These are phyloP conservation scores for Pyrocephalus nanus DNA, from an alignment of 2,797 vertebrate species.

Conservation along the genomic window DNA sequence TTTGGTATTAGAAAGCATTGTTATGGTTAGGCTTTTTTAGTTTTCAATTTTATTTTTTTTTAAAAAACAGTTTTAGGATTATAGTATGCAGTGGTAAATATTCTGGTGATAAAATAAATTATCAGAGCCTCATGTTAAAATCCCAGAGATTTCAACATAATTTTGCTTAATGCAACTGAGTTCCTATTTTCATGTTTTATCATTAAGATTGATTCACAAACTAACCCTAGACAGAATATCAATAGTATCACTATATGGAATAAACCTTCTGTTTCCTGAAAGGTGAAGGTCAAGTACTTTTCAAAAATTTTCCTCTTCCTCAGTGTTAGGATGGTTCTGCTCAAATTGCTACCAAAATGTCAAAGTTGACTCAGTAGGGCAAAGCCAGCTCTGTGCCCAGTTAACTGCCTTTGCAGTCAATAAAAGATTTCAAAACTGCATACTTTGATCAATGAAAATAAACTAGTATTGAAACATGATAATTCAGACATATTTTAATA, in stretches of 20 bases:
- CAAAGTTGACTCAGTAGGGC: not conserved
- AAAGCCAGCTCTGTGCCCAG: not conserved
- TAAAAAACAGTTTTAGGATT: not conserved
- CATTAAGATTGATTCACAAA: not conserved
- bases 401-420: not conserved
- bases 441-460: not conserved
- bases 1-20: not conserved
- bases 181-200: not conserved
- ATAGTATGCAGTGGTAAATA: not conserved
- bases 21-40: not conserved
- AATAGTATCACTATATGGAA: not conserved
- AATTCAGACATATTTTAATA: slow-evolving; percentile 24
- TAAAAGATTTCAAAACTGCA: not conserved
- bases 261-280: not conserved
- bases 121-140: not conserved
- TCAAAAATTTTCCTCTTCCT: not conserved
- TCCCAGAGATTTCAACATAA: not conserved
- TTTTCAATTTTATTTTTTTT: not conserved
- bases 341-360: not conserved
- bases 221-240: not conserved
- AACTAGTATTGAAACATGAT: not conserved
- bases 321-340: not conserved
- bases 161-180: not conserved
- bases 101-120: not conserved
- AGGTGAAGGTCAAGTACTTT: not conserved